phyloP scores from a whole-genome alignment of 2,113 vertebrate genomes.

The Pogona vitticeps region DNA sequence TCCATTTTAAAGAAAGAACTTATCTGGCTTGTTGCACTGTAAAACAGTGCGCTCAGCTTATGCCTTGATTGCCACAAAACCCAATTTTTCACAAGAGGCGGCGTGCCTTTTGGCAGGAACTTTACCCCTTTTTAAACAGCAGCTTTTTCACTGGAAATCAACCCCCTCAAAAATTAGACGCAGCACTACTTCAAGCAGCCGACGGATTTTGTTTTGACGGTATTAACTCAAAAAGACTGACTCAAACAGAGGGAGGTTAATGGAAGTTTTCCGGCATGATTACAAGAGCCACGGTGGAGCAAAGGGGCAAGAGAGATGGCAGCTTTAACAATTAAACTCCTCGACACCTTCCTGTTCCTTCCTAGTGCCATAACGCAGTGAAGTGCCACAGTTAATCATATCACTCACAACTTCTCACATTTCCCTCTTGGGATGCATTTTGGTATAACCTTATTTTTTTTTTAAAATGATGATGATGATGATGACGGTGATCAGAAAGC shows the following conservation, averaged over 20 bases:
- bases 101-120: neutral
- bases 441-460: conserved; percentile 46
- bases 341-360: conserved; percentile 64
- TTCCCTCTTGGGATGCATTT: conserved; percentile 54
- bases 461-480: conserved; percentile 18
- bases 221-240: conserved; percentile 68
- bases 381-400: conserved; percentile 68
- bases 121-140: neutral
- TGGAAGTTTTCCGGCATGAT: conserved; percentile 74
- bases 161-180: neutral
- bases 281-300: conserved; percentile 66
- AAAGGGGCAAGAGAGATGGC: conserved; percentile 66
- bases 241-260: conserved; percentile 76
- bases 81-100: neutral
- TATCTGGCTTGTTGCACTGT: too few species aligned
- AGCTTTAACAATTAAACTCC: conserved; percentile 71
- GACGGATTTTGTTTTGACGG: conserved; percentile 60
- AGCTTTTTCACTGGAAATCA: neutral
- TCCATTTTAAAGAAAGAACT: neutral
- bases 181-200: conserved; percentile 44
- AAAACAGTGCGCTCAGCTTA: neutral
- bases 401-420: conserved; percentile 42
- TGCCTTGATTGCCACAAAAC: neutral
- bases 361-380: conserved; percentile 52
- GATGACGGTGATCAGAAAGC: conserved; percentile 44